Evolutionary conservation across 1,140 invertebrate genomes (phyloP).

Genomic region (Xylocopa sonorina): DNA sequence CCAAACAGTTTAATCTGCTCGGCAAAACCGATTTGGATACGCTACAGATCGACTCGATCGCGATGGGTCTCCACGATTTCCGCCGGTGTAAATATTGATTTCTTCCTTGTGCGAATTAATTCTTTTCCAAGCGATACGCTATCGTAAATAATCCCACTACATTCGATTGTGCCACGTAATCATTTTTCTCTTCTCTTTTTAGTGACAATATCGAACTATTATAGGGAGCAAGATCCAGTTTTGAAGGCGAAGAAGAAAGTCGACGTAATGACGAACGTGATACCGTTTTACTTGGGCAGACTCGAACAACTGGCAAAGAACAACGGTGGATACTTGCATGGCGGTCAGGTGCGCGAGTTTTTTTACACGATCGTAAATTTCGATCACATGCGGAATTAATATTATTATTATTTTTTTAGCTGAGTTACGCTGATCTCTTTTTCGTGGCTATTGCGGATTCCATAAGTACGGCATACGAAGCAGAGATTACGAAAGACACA

Average conservation of each 20-base stretch:
- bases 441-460: conserved; percentile 71
- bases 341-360: conserved; percentile 77
- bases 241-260: conserved; percentile 70
- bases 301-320: conserved; percentile 79
- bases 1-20: conserved; percentile 70
- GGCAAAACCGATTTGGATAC: conserved; percentile 69
- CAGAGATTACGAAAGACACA: conserved; percentile 68
- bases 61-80: conserved; percentile 71
- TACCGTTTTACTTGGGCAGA: conserved; percentile 76
- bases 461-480: conserved; percentile 61
- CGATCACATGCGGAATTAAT: not conserved
- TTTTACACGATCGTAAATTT: not conserved
- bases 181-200: conserved; percentile 21
- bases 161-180: not conserved
- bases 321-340: conserved; percentile 81
- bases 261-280: conserved; percentile 58
- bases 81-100: conserved; percentile 62
- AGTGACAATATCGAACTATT: conserved; percentile 50
- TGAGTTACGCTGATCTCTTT: conserved; percentile 78
- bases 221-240: conserved; percentile 64
- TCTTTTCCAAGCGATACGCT: not conserved
- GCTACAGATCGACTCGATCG: conserved; percentile 67
- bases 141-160: not conserved
- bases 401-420: conserved; percentile 63
- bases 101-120: conserved; percentile 21